phyloP scores from a whole-genome alignment of 2,888 invertebrate genomes.

The Acleris sparsana region DNA sequence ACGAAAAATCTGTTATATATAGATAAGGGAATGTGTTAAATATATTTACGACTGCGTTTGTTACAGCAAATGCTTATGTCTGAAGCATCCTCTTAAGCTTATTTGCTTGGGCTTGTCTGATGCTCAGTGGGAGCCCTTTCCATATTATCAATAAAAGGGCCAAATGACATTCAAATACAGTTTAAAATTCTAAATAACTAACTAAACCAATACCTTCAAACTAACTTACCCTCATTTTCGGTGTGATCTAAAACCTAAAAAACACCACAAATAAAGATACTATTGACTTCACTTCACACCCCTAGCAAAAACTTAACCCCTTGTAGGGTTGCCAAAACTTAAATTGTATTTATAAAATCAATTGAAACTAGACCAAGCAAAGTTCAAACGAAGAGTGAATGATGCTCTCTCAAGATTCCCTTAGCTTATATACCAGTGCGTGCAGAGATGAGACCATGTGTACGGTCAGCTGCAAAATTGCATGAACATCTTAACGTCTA shows the following conservation, averaged over 20 bases:
- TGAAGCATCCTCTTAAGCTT: too few relatives aligned
- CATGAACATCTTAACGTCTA: too few relatives aligned
- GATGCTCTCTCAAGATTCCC: constrained; percentile 1
- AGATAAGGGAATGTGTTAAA: too few relatives aligned
- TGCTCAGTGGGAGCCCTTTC: too few relatives aligned
- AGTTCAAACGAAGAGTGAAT: constrained; percentile 17
- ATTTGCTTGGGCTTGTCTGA: too few relatives aligned
- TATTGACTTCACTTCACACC: not conserved
- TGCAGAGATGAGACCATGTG: constrained; percentile 8
- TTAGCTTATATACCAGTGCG: constrained; percentile 31
- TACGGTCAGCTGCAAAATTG: too few relatives aligned
- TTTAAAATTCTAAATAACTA: too few relatives aligned
- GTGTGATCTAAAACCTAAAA: not conserved
- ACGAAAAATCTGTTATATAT: too few relatives aligned
- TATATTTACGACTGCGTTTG: too few relatives aligned
- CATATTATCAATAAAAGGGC: too few relatives aligned
- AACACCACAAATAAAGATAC: not conserved
- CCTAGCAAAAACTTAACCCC: not conserved
- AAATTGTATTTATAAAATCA: not conserved
- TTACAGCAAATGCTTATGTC: too few relatives aligned
- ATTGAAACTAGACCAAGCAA: constrained; percentile 11
- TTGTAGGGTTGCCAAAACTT: not conserved
- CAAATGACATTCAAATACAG: too few relatives aligned
- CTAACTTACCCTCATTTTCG: constrained; percentile 30
- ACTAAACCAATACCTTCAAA: not conserved